Percentiles rank a stretch among this genome's conserved stretches.
These are phyloP conservation scores for Choreutis nemorana DNA, from an alignment of 2,888 invertebrate species.

Conservation along the genomic window DNA sequence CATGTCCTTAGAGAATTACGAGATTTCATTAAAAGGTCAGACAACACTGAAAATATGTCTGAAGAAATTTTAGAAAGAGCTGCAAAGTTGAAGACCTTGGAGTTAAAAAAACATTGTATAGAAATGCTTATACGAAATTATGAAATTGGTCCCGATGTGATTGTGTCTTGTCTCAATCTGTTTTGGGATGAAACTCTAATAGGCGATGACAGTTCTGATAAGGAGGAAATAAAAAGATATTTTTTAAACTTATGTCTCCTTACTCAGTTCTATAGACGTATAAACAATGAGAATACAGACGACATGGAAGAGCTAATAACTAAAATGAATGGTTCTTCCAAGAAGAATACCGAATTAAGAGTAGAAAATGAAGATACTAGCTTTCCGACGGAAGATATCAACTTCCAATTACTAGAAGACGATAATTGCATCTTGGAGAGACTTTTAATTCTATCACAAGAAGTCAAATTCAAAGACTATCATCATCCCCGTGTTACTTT, in stretches of 20 bases:
- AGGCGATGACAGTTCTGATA: conserved; percentile 20
- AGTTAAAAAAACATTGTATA: conserved; percentile 74
- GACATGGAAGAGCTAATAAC: conserved; percentile 31
- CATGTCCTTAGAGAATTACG: conserved; percentile 83
- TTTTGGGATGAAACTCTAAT: conserved; percentile 44
- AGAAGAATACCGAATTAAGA: conserved; percentile 9
- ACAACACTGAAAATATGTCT: conserved; percentile 52
- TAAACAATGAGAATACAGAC: conserved; percentile 32
- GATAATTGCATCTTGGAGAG: conserved; percentile 71
- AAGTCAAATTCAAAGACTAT: conserved; percentile 42
- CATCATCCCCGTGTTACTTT: conserved; percentile 65
- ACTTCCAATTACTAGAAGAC: conserved; percentile 53
- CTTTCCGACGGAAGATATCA: no score
- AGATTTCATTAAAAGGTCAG: conserved; percentile 68
- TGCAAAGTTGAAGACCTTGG: conserved; percentile 73
- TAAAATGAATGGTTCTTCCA: conserved; percentile 24
- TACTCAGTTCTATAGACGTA: conserved; percentile 39
- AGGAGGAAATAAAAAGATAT: conserved; percentile 29
- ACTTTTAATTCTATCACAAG: conserved; percentile 66
- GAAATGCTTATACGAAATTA: conserved; percentile 75
- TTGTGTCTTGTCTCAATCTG: conserved; percentile 55
- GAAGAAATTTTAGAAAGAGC: conserved; percentile 65
- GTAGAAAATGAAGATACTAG: conserved; percentile 13
- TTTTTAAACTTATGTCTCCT: conserved; percentile 36
- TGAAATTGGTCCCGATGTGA: conserved; percentile 68